These are phyloP conservation scores for Antechinus stuartii DNA, from an alignment of 2,113 vertebrate species.

Conservation along the genomic window DNA sequence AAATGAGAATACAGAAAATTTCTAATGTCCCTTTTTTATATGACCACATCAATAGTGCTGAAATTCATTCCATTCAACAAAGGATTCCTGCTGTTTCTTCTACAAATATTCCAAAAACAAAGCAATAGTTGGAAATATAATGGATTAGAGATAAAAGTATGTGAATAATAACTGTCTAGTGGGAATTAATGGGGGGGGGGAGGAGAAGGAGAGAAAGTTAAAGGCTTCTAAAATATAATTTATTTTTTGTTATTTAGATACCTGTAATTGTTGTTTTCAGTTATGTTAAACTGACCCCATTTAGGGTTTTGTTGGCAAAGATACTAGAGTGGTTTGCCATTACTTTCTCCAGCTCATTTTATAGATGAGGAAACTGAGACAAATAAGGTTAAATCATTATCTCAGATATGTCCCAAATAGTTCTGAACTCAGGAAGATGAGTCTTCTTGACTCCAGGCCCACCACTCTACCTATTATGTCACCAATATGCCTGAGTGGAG, in stretches of 20 bases:
- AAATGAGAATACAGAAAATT: neutral
- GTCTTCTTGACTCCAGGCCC: neutral
- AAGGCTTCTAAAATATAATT: neutral
- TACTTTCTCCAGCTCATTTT: neutral
- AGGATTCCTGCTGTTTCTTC: neutral
- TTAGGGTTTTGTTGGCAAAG: neutral
- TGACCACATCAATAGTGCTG: neutral
- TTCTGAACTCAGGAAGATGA: neutral
- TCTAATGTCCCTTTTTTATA: neutral
- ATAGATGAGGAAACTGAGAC: neutral
- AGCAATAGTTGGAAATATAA: neutral
- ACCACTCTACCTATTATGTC: no score
- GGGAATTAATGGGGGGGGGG: neutral
- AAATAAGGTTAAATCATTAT: neutral
- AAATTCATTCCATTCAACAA: neutral
- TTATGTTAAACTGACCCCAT: neutral
- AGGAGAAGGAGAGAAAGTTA: neutral
- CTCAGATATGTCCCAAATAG: neutral
- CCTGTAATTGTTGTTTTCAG: neutral
- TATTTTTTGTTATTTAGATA: neutral
- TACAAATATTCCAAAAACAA: neutral
- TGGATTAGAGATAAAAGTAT: neutral
- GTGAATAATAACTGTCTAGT: neutral
- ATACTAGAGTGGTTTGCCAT: neutral
- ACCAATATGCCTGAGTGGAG: neutral